phyloP scores from a whole-genome alignment of 2,797 vertebrate species.

The Enteromius anoplus region DNA sequence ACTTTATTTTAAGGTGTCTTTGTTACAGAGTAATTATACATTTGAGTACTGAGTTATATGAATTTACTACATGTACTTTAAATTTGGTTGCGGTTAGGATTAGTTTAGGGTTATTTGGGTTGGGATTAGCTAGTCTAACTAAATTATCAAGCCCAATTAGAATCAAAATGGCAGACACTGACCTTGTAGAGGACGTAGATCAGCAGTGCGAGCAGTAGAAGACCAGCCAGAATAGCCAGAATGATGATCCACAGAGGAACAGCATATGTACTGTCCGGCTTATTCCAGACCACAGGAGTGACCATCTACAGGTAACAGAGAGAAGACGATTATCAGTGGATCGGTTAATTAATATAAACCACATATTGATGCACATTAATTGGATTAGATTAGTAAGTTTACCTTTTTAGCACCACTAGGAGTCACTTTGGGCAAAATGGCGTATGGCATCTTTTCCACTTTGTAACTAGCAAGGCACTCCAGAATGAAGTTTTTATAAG shows the following conservation, averaged over 20 bases:
- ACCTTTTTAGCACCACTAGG: constrained; percentile 84
- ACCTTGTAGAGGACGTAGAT: constrained; percentile 94
- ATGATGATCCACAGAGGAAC: constrained; percentile 95
- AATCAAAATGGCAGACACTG: constrained; percentile 57
- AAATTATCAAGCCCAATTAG: neutral
- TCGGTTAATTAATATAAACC: neutral
- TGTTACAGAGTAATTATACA: too few species aligned
- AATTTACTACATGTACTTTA: too few species aligned
- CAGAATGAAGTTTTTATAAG: constrained; percentile 80
- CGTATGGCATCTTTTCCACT: constrained; percentile 86
- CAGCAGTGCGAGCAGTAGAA: constrained; percentile 88
- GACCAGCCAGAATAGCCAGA: constrained; percentile 88
- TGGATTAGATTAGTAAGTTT: constrained; percentile 11
- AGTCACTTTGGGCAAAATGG: constrained; percentile 78
- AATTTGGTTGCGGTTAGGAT: too few species aligned
- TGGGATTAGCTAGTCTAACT: neutral
- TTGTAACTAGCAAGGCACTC: constrained; percentile 84
- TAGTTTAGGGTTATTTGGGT: neutral
- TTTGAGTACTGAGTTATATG: too few species aligned
- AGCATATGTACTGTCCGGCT: constrained; percentile 82
- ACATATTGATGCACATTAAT: neutral
- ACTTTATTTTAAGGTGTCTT: too few species aligned
- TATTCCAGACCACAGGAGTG: constrained; percentile 86
- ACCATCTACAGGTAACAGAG: constrained; percentile 73
- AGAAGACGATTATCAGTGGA: neutral